Evolutionary conservation across 2,113 vertebrate species (phyloP).

Genomic region (Aix galericulata): DNA sequence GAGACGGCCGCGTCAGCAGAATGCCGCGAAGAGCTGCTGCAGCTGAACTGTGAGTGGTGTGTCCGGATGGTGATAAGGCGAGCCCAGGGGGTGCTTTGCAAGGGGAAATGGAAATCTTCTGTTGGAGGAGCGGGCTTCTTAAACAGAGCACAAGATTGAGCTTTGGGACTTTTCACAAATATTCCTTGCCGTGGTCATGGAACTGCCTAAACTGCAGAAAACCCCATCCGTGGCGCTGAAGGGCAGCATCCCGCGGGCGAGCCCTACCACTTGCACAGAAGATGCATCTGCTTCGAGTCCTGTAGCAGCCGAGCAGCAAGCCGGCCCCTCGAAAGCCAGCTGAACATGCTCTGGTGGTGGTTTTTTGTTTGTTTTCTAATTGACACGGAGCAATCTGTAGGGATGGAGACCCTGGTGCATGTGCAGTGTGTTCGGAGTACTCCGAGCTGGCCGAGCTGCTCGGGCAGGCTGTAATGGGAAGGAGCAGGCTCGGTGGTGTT

Average conservation of each 20-base stretch:
- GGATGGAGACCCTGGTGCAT: neutral
- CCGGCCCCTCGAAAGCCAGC: neutral
- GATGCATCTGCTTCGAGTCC: neutral
- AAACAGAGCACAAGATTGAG: accelerated
- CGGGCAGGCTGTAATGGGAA: neutral
- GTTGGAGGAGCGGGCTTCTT: neutral
- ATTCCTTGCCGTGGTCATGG: neutral
- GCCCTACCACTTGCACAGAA: neutral
- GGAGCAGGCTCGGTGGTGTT: neutral
- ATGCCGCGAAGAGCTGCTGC: slow-evolving; percentile 39
- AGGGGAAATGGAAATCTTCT: neutral
- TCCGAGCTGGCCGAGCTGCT: neutral
- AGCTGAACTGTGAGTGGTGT: slow-evolving; percentile 8
- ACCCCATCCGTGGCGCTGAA: neutral
- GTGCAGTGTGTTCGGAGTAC: neutral
- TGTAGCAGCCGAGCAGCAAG: neutral
- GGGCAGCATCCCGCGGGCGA: neutral
- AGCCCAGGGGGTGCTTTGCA: neutral
- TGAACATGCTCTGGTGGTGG: neutral
- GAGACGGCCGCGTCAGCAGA: slow-evolving; percentile 38
- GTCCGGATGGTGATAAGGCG: neutral
- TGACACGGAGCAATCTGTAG: neutral
- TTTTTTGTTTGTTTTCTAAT: neutral
- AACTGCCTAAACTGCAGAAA: neutral
- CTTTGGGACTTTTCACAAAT: neutral